phyloP scores from a whole-genome alignment of 2,797 vertebrate genomes.

The Takifugu ocellatus region DNA sequence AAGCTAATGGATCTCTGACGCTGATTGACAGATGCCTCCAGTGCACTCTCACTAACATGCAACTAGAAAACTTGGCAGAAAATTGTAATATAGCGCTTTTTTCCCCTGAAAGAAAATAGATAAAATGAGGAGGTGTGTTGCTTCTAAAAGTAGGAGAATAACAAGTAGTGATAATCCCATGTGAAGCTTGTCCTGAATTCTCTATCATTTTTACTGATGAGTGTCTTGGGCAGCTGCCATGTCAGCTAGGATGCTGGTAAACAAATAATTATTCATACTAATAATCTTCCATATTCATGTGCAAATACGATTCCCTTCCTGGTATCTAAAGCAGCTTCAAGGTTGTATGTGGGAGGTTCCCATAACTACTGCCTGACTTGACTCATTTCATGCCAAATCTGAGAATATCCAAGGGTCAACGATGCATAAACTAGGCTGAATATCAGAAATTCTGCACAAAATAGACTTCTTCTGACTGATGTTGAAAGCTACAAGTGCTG shows the following conservation, averaged over 20 bases:
- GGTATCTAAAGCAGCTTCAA: slow-evolving; percentile 70
- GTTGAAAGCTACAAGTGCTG: slow-evolving; percentile 15
- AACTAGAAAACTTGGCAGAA: slow-evolving; percentile 43
- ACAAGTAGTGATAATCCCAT: slow-evolving; percentile 72
- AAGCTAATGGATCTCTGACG: slow-evolving; percentile 21
- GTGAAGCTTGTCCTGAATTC: slow-evolving; percentile 73
- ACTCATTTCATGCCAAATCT: slow-evolving; percentile 60
- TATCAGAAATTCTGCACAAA: slow-evolving; percentile 31
- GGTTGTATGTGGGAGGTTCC: slow-evolving; percentile 74
- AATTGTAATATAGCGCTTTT: slow-evolving; percentile 33
- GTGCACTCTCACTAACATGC: slow-evolving; percentile 49
- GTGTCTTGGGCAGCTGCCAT: slow-evolving; percentile 77
- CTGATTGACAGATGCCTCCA: slow-evolving; percentile 64
- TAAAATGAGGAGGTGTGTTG: slow-evolving; percentile 54
- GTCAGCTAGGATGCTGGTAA: slow-evolving; percentile 71
- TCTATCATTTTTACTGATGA: slow-evolving; percentile 75
- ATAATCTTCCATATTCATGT: slow-evolving; percentile 79
- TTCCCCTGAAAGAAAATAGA: slow-evolving; percentile 12
- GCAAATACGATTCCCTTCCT: slow-evolving; percentile 70
- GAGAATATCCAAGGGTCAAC: slow-evolving; percentile 57
- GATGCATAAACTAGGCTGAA: slow-evolving; percentile 39
- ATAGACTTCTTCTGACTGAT: slow-evolving; percentile 29
- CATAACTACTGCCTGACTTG: slow-evolving; percentile 60
- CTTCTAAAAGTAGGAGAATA: slow-evolving; percentile 63
- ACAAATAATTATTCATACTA: slow-evolving; percentile 83